Evolutionary conservation across 2,888 invertebrate species (phyloP).

Genomic region (Orthonevra nobilis): DNA sequence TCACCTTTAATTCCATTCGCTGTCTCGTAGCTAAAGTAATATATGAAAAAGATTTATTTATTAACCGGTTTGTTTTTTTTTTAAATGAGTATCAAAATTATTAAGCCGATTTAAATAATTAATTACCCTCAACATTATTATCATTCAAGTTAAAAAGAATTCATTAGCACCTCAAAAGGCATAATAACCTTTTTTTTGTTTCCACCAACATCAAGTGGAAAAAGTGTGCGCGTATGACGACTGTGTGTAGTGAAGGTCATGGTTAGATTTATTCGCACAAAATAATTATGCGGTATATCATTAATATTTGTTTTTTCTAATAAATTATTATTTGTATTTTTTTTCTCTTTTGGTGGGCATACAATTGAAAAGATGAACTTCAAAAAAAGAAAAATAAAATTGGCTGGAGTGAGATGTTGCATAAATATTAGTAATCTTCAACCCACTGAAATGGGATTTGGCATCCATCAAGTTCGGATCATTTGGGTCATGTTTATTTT

Average conservation of each 20-base stretch:
- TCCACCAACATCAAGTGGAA: too few species aligned
- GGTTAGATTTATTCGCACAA: conserved; percentile 16
- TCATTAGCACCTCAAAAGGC: not conserved
- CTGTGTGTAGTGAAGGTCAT: not conserved
- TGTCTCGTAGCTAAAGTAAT: conserved; percentile 86
- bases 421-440: not conserved
- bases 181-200: too few species aligned
- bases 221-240: not conserved
- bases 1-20: conserved; percentile 91
- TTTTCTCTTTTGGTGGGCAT: too few species aligned
- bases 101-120: too few species aligned
- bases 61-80: too few species aligned
- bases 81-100: too few species aligned
- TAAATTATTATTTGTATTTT: too few species aligned
- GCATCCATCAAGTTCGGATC: too few species aligned
- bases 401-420: not conserved
- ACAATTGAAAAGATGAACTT: conserved; percentile 25
- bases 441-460: not conserved
- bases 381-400: too few species aligned
- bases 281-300: too few species aligned
- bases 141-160: not conserved
- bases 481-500: conserved; percentile 1
- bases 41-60: conserved; percentile 7
- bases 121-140: too few species aligned
- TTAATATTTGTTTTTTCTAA: conserved; percentile 8